Percentiles rank a stretch among this genome's conserved stretches.
These are phyloP conservation scores for Manduca sexta DNA, from an alignment of 1,140 invertebrate species.

Conservation along the genomic window DNA sequence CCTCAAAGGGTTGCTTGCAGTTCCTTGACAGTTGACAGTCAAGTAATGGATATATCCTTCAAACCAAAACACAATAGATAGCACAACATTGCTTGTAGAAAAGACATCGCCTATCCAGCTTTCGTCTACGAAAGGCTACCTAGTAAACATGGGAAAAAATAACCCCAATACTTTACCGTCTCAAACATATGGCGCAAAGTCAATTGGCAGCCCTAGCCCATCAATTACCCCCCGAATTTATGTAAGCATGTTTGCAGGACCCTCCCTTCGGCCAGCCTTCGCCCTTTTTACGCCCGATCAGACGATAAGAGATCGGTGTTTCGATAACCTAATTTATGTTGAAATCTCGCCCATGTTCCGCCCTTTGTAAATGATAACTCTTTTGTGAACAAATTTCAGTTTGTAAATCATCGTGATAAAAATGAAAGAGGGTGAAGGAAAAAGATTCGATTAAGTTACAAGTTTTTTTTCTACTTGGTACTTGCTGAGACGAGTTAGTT, in stretches of 20 bases:
- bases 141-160: no score
- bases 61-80: background rate
- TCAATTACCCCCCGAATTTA: conserved; percentile 6
- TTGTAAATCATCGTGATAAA: background rate
- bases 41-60: background rate
- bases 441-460: no score
- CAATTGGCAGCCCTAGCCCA: conserved; percentile 1
- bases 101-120: background rate
- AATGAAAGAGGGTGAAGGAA: background rate
- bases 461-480: no score
- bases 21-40: background rate
- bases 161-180: no score
- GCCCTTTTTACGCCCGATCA: conserved; percentile 7
- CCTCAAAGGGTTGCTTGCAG: no score
- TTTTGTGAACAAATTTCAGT: background rate
- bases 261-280: background rate
- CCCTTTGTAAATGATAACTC: background rate
- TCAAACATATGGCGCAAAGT: background rate
- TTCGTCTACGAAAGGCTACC: no score
- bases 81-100: background rate
- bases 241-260: background rate
- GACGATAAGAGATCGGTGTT: conserved; percentile 5
- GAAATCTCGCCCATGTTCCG: background rate
- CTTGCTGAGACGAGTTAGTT: no score
- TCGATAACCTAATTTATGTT: conserved; percentile 5